A percentile compares a stretch with the other conserved stretches of the same genome.
phyloP scores from a whole-genome alignment of 2,888 invertebrate genomes.

The Mythimna pallens region DNA sequence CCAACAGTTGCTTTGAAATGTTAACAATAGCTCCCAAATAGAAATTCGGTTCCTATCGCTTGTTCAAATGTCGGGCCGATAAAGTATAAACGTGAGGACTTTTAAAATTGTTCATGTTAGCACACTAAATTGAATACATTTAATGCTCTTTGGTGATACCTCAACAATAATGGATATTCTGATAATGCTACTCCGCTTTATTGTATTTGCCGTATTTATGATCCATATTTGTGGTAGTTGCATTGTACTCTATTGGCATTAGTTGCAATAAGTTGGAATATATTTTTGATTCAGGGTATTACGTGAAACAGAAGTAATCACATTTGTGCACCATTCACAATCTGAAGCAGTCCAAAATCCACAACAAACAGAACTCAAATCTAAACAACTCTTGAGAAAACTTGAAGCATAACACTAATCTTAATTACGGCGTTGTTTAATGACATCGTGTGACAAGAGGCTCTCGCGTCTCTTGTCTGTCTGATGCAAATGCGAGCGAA shows the following conservation, averaged over 20 bases:
- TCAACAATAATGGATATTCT: background rate
- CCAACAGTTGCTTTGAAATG: constrained; percentile 64
- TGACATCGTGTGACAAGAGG: constrained; percentile 44
- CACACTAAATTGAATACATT: background rate
- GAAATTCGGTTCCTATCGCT: constrained; percentile 54
- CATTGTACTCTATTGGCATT: background rate
- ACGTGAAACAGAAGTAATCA: background rate
- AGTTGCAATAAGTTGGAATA: background rate
- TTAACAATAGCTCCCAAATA: constrained; percentile 59
- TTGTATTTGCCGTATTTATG: background rate
- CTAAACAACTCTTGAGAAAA: constrained; percentile 32
- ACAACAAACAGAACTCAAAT: constrained; percentile 23
- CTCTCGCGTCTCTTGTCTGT: constrained; percentile 40
- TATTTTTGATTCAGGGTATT: background rate
- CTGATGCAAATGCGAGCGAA: constrained; percentile 42
- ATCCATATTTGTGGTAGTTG: background rate
- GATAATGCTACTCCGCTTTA: background rate
- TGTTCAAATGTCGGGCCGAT: constrained; percentile 38
- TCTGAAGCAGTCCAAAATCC: constrained; percentile 1
- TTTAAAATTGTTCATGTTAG: constrained; percentile 25
- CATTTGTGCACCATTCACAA: background rate
- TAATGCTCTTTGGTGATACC: background rate
- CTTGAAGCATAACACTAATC: constrained; percentile 37
- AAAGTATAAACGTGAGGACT: constrained; percentile 35
- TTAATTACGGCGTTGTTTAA: constrained; percentile 53